Base-by-base conservation (phyloP, 2,888 invertebrate genomes). In the Leucoptera coffeella region DNA sequence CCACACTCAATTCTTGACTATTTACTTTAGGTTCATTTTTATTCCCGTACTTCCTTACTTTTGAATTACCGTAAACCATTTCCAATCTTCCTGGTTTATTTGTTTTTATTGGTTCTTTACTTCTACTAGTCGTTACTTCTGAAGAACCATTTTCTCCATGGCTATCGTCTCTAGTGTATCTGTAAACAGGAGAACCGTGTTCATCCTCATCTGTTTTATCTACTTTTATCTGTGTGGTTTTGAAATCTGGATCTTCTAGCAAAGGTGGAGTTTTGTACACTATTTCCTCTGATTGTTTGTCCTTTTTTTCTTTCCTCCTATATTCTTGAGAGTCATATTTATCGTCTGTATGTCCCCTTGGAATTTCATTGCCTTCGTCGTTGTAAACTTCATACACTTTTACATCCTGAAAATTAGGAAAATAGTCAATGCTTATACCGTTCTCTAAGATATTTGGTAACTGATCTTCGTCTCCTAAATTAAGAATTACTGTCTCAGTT, bases 1-100 rank as follows among this genome's bases (percentile, higher is more conserved):
- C 4, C 4, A 8, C 8, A 23, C 8, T 8, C 7, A 8, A 10
- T 25, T 14, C 25, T n/a, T n/a, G n/a, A n/a, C n/a, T n/a, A n/a
- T n/a, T n/a, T 8, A 14, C 10, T 5, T 5, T 10, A 14, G n/a
- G 5, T 9, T 4, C 5, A 14, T 15, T 13, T 14, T 14, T 13
- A n/a, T 25, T 12, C 11, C 25, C 22, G 15, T 29, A 29, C 4
- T 25, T 29, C 0, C 39, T 47, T 3, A 67, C 61, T 42, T 53
- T 67, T 0, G 65, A 60, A 23, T 41, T 47, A 1, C 55, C 61
- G 29, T 35, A 56, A 0, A 56, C 43, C 2, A 64, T 67, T 43
- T 65, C 62, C 12, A 59, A n/a, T n/a, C n/a, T n/a, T n/a, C n/a
- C n/a, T n/a, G 30, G 7, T 25, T 23, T 35, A 35, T 23, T 29